Evolutionary conservation across 64 coral and sea anemone genomes (phyloP), one percentile per base, ranked within the genome.

Genomic region (Hydrozoanthus tunicans): DNA sequence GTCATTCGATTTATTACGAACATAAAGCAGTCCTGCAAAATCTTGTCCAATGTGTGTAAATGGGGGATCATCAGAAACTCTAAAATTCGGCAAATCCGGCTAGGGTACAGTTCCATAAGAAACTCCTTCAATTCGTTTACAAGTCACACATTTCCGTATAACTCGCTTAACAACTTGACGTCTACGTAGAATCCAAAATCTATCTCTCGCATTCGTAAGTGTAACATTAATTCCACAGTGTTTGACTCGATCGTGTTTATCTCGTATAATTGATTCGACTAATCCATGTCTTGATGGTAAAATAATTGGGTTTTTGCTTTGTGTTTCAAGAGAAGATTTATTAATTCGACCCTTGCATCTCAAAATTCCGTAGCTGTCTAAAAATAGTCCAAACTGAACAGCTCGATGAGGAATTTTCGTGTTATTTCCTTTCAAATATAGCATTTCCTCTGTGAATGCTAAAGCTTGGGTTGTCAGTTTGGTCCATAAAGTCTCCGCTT

Each of bases 61-160:
- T 55, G 78, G 66, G 27, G 15, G 85, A 23, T 86, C 66, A 20
- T 65, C 86, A 27, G 60, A 62, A 56, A 90, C 86, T 78, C 86
- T 90, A 26, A 51, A 90, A 53, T 57, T 84, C 52, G 86, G 89
- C 60, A 94, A 84, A 70, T 71, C 69, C 27, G 88, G 69, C 13
- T 51, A 11, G 5, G 70, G 58, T 79, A 81, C 58, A 3, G 68
- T 60, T 82, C 77, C 75, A 25, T 81, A 93, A 25, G 82, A 79
- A 65, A 82, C 90, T 51, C 81, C 81, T 88, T 91, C 81, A 76
- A 86, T 77, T 80, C 73, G 91, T 75, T 64, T 78, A 62, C 89
- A 91, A 51, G 25, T 79, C 7, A 70, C 55, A 59, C 93, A 94
- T 43, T 73, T 68, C 15, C 81, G 56, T 77, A 94, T 23, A 25